A percentile compares a stretch with the other conserved stretches of the same genome.
Evolutionary conservation across 2,888 invertebrate species (phyloP).

Genomic region (Tipula lateralis): DNA sequence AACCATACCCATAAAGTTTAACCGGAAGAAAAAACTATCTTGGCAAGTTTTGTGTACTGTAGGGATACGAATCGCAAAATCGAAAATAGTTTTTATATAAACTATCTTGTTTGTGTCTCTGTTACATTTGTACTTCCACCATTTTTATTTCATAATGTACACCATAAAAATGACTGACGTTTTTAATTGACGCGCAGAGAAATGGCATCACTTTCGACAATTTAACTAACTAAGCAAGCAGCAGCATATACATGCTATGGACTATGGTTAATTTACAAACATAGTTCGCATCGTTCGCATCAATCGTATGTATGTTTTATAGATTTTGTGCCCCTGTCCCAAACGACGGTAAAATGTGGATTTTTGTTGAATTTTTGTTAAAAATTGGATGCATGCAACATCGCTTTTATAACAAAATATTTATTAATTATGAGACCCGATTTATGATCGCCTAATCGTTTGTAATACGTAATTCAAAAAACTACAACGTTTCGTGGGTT

Average conservation of each 20-base stretch:
- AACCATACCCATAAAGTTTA: no score
- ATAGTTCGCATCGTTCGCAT: no score
- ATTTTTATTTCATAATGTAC: neutral
- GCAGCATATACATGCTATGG: no score
- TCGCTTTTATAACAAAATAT: neutral
- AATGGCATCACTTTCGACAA: slow-evolving; percentile 15
- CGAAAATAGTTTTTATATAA: neutral
- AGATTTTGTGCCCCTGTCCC: neutral
- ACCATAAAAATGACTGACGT: neutral
- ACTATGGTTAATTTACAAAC: no score
- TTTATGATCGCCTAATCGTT: neutral
- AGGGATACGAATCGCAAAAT: neutral
- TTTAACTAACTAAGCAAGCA: neutral
- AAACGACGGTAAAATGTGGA: slow-evolving; percentile 24
- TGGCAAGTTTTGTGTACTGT: neutral
- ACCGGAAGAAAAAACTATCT: neutral
- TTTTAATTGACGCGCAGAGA: neutral
- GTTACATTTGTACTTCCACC: slow-evolving; percentile 19
- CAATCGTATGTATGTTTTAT: neutral
- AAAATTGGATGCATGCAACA: neutral
- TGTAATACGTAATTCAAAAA: slow-evolving; percentile 16
- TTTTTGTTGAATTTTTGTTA: neutral
- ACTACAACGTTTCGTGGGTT: neutral
- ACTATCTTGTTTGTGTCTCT: neutral
- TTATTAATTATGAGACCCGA: no score